These are phyloP conservation scores for Andrena flavipes DNA, from an alignment of 2,888 invertebrate genomes.

Conservation along the genomic window DNA sequence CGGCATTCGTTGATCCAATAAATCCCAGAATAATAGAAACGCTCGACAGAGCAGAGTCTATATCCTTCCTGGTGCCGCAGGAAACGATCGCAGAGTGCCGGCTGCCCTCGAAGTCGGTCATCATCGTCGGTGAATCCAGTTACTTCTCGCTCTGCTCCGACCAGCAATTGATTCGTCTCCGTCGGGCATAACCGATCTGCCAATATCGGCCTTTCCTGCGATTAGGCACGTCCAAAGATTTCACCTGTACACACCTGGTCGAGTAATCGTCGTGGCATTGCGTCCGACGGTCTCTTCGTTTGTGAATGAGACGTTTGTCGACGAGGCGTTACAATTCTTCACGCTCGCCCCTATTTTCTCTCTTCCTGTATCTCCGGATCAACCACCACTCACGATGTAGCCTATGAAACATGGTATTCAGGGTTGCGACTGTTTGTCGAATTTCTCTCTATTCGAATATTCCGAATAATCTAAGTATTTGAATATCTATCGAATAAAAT, in stretches of 20 bases:
- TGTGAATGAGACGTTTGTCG: constrained; percentile 75
- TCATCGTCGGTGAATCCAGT: constrained; percentile 75
- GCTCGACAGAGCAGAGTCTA: constrained; percentile 49
- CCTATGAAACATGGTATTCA: not conserved
- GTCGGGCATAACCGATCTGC: constrained; percentile 78
- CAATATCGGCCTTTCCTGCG: constrained; percentile 72
- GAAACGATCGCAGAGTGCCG: constrained; percentile 62
- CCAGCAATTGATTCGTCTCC: constrained; percentile 79
- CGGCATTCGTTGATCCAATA: constrained; percentile 54
- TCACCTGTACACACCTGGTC: constrained; percentile 67
- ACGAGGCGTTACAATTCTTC: constrained; percentile 64
- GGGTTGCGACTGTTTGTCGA: too few species aligned
- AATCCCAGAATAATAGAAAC: constrained; percentile 67
- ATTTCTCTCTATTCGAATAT: not conserved
- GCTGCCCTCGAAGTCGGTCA: constrained; percentile 74
- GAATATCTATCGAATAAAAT: too few species aligned
- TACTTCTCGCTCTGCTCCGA: constrained; percentile 71
- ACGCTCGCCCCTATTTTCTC: constrained; percentile 44
- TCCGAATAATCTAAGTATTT: too few species aligned
- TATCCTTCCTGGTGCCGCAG: constrained; percentile 68
- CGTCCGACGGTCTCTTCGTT: constrained; percentile 62
- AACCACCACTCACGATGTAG: not conserved
- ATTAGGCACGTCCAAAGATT: constrained; percentile 68
- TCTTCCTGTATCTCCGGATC: constrained; percentile 17
- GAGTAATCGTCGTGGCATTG: constrained; percentile 18